These are phyloP conservation scores for Smutsia gigantea DNA, from an alignment of 2,797 vertebrate genomes.

Conservation along the genomic window DNA sequence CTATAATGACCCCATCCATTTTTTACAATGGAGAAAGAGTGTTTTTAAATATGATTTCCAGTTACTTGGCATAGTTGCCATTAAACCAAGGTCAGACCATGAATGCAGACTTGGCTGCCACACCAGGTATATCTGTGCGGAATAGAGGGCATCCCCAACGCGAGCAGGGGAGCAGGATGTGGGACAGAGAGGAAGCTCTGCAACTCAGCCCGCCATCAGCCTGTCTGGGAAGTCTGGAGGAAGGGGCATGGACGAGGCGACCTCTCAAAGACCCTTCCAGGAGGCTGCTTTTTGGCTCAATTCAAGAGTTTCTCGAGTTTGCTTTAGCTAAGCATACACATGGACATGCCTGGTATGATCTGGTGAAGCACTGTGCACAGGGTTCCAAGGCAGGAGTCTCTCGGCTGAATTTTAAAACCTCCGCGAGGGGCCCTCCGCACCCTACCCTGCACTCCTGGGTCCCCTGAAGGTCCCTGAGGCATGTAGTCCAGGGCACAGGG, in stretches of 20 bases:
- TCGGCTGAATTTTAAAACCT: neutral
- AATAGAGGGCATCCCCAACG: neutral
- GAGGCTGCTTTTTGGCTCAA: neutral
- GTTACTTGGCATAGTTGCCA: neutral
- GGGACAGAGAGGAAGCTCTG: fast-evolving
- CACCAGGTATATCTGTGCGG: neutral
- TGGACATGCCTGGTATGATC: neutral
- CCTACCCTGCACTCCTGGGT: neutral
- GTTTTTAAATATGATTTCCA: neutral
- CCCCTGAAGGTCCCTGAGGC: neutral
- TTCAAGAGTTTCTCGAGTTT: neutral
- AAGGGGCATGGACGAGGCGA: fast-evolving
- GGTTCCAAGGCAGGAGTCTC: neutral
- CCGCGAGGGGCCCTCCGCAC: too few relatives aligned
- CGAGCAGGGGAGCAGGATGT: neutral
- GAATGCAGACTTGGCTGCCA: neutral
- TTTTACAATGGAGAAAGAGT: neutral
- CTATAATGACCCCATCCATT: neutral
- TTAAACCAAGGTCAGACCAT: neutral
- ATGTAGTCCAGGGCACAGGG: too few relatives aligned
- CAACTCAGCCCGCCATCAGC: fast-evolving
- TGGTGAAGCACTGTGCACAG: neutral
- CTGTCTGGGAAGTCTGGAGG: neutral
- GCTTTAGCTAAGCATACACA: neutral
- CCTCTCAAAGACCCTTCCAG: neutral